Base-by-base conservation (phyloP, 1,140 invertebrate species). In the Yoshiicerus persimilis region DNA sequence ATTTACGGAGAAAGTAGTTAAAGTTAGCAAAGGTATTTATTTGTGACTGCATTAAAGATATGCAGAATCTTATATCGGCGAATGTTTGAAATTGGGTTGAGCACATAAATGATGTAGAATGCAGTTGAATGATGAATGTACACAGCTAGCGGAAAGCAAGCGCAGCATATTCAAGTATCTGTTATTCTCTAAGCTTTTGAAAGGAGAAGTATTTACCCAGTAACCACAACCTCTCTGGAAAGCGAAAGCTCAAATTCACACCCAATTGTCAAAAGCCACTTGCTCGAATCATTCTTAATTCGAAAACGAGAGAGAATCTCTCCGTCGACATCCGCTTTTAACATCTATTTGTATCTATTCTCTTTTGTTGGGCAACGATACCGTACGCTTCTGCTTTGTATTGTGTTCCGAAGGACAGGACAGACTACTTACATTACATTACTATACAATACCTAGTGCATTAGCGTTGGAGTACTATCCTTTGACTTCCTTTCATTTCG, bases 211-310 rank as follows among this genome's bases (percentile, higher is more conserved):
- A 34, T 80, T 80, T 80, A 20, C 32, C 20, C 6, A 80, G 32
- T 38, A 38, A 80, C 75, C 75, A 80, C 75, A 80, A 36, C 11
- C 75, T 80, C 75, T 38, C 16, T 36, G 75, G 47, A 38, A 80
- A 34, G 30, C 34, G 11, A 80, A 38, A 80, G 66, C 75, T 80
- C 75, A 80, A 80, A 80, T 80, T 80, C 75, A 36, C 75, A 80
- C 75, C 75, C 75, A 80, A 80, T 80, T 80, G 75, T 80, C 75
- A 80, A 80, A 80, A 80, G 75, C 75, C 75, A 80, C 75, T 80
- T 80, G 75, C 16, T 23, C 32, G 75, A 80, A 34, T 80, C 34
- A 80, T 80, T 80, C 75, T 80, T 80, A 80, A 80, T 80, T 80
- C 75, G 20, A n/a, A 80, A 36, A 80, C 75, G 75, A 80, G 75